Evolutionary conservation across 2,797 vertebrate genomes (phyloP).

Genomic region (Ataeniobius toweri): DNA sequence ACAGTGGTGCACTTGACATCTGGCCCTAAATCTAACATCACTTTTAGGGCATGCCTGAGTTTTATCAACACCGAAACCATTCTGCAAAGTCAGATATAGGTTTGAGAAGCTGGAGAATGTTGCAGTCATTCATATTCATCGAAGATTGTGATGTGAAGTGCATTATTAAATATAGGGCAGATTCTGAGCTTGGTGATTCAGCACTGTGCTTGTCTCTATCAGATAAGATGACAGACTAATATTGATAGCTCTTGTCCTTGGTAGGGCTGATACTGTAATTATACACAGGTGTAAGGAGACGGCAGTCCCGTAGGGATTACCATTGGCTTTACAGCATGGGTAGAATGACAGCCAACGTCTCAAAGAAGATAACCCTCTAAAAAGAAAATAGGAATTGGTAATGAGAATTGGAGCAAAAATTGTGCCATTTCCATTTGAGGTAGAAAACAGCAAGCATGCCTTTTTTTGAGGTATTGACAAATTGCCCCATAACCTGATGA

Average conservation of each 20-base stretch:
- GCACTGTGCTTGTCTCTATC: conserved; percentile 69
- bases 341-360: conserved; percentile 65
- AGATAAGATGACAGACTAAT: conserved; percentile 73
- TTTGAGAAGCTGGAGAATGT: conserved; percentile 26
- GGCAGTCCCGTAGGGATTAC: conserved; percentile 51
- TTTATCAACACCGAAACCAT: neutral
- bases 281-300: conserved; percentile 43
- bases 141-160: conserved; percentile 41
- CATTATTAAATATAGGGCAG: conserved; percentile 48
- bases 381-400: conserved; percentile 50
- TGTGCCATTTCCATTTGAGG: conserved; percentile 39
- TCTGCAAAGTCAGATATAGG: conserved; percentile 35
- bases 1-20: too few relatives aligned
- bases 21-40: neutral
- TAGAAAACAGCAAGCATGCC: conserved; percentile 45
- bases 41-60: neutral
- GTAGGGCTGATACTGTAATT: conserved; percentile 66
- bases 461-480: conserved; percentile 59
- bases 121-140: conserved; percentile 59
- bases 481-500: conserved; percentile 43
- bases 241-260: conserved; percentile 78
- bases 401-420: conserved; percentile 52
- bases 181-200: conserved; percentile 66
- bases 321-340: conserved; percentile 45
- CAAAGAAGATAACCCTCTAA: conserved; percentile 56